Conservation (phyloP, 2,113 vertebrate genomes). For the Ictalurus punctatus region DNA sequence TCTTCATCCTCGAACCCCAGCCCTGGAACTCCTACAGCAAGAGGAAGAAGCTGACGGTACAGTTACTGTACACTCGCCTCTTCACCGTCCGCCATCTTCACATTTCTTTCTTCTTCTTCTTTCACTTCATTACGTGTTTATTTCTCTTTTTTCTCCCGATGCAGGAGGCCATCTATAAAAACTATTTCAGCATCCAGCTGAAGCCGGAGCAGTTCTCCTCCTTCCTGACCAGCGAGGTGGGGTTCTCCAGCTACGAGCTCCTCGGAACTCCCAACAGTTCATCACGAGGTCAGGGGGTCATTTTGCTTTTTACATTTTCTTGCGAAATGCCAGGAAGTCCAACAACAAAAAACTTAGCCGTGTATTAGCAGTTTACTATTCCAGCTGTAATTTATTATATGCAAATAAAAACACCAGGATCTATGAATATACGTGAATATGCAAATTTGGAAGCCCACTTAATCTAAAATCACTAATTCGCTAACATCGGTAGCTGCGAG, state of each 20-base stretch:
- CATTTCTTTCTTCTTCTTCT: too few species aligned
- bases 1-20: conserved; percentile 87
- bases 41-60: conserved; percentile 81
- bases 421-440: neutral
- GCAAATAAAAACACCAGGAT: neutral
- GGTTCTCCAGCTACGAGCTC: conserved; percentile 84
- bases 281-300: conserved; percentile 74
- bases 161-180: conserved; percentile 81
- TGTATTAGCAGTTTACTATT: neutral
- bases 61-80: neutral
- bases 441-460: neutral
- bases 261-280: conserved; percentile 79
- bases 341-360: neutral
- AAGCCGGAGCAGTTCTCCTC: conserved; percentile 84
- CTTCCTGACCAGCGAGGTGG: conserved; percentile 83
- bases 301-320: too few species aligned
- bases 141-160: neutral
- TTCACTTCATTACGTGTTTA: neutral
- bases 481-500: too few species aligned
- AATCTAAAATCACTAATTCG: neutral
- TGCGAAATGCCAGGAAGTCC: neutral
- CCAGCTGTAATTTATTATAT: neutral
- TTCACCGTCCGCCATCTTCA: neutral
- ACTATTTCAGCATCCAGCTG: conserved; percentile 81
- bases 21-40: conserved; percentile 86